Evolutionary conservation across 1,140 invertebrate genomes (phyloP), one percentile per base, ranked within the genome.

Genomic region (Drosophila eugracilis): DNA sequence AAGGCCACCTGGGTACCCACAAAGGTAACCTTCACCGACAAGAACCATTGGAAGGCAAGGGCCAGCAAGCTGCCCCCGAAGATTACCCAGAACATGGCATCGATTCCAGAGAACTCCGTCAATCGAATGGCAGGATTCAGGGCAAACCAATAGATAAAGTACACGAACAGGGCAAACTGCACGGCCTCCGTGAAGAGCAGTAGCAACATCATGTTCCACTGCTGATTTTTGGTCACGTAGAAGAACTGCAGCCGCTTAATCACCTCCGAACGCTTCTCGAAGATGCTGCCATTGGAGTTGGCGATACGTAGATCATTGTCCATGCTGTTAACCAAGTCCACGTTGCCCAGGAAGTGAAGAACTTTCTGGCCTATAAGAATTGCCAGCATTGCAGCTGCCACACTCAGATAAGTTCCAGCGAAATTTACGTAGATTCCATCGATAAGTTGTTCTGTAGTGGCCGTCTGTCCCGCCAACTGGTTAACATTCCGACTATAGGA

Each of bases 231-330:
- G 26, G 86, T 91, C 47, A 91, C 86, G 47, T 91, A 91, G 48
- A 91, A 91, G 69, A 91, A 91, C 50, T 91, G 67, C 47, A 89
- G 72, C 0, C 78, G 72, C 50, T 90, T 90, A 30, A 91, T 91
- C 0, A 91, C 71, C 7, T 91, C 86, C 15, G 58, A 32, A 0
- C 90, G 66, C 2, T 60, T 24, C 58, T 91, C 90, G 21, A 91
- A 91, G 15, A 91, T 73, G 39, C 77, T 90, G 32, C 86, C 84
- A 45, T 91, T 91, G 3, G 70, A 72, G 52, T 91, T 91, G 9
- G 90, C 90, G 32, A 91, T 91, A 3, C 90, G 45, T 22, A 91
- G 17, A 0, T 91, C 90, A 15, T 91, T 83, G 54, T 91, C 90
- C 75, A 91, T n/a, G 44, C 86, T 89, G 19, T 88, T 90, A 0